Evolutionary conservation across 1,140 invertebrate genomes (phyloP), one percentile per base, ranked within the genome.

Genomic region (Radopholus similis): DNA sequence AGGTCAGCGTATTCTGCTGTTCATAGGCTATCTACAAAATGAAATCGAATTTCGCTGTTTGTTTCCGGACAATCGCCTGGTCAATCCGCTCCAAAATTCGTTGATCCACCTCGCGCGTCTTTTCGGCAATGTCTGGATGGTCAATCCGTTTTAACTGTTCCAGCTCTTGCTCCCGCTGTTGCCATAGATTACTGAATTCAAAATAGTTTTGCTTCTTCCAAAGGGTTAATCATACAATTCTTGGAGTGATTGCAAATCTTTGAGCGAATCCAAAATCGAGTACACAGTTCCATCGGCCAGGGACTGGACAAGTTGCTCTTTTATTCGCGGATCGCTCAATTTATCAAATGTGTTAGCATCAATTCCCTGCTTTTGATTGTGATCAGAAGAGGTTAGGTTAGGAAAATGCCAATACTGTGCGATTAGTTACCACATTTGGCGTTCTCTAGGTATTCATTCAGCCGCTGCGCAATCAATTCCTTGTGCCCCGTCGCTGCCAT

Each of bases 1-100:
- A 62, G 49, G 47, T 62, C 42, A 62, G 40, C 9, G 49, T 62
- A 30, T 42, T 62, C 47, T 62, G 59, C 18, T 62, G 59, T 49
- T 62, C 59, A 13, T 18, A 23, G 13, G 32, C 59, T 23, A 49
- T 62, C 59, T 62, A 34, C 18, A 32, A 59, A 9, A 59, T 8
- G 23, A 37, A 26, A 2, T 57, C 4, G 44, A 5, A 47, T 8
- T 18, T 6, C 6, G 26, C 44, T 13, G 44, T 47, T 15, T 47
- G 4, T 13, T 47, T 23, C 26, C 26, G n/a, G 44, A 42, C 18
- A 42, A 42, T 42, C n/a, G 42, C 59, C 23, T 62, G 23, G 30
- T 62, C 59, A 62, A 62, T 47, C 8, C 59, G 40, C 18, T 62
- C 59, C 35, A 62, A 62, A 30, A 62, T 62, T 18, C 8, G 11